A percentile compares a stretch with the other conserved stretches of the same genome.
Evolutionary conservation across 2,888 invertebrate species (phyloP).

Genomic region (Drosophila mimica): DNA sequence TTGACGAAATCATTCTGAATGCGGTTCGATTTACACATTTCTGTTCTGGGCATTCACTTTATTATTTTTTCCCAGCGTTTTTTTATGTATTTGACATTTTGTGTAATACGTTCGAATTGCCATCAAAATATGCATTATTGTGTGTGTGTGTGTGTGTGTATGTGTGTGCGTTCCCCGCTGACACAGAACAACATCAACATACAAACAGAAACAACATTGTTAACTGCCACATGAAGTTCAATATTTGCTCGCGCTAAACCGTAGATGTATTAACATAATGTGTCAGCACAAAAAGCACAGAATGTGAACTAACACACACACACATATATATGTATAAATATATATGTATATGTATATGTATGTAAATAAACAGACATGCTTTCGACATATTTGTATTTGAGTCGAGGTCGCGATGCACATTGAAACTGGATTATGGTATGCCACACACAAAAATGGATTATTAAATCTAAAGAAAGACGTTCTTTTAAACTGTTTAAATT

Average conservation of each 20-base stretch:
- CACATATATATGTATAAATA: neutral
- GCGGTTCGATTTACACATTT: slow-evolving; percentile 63
- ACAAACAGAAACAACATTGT: slow-evolving; percentile 29
- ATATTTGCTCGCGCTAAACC: slow-evolving; percentile 72
- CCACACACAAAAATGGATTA: neutral
- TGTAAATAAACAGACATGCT: slow-evolving; percentile 6
- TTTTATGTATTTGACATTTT: slow-evolving; percentile 73
- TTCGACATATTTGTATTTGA: slow-evolving; percentile 8
- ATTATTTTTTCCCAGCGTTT: slow-evolving; percentile 31
- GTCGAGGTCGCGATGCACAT: slow-evolving; percentile 20
- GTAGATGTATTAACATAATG: slow-evolving; percentile 72
- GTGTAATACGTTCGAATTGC: slow-evolving; percentile 61
- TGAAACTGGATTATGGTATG: slow-evolving; percentile 6
- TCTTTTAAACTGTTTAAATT: neutral
- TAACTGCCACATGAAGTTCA: slow-evolving; percentile 62
- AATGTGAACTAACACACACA: slow-evolving; percentile 27
- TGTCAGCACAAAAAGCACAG: slow-evolving; percentile 52
- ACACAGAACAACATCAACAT: slow-evolving; percentile 24
- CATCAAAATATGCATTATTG: slow-evolving; percentile 67
- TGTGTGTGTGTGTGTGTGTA: slow-evolving; percentile 16
- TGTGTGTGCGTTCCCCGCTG: slow-evolving; percentile 14
- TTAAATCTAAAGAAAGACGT: neutral
- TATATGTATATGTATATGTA: neutral
- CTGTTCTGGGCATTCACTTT: slow-evolving; percentile 34
- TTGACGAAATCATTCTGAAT: slow-evolving; percentile 65